These are phyloP conservation scores for Mayetiola destructor DNA, from an alignment of 2,888 invertebrate genomes.

Conservation along the genomic window DNA sequence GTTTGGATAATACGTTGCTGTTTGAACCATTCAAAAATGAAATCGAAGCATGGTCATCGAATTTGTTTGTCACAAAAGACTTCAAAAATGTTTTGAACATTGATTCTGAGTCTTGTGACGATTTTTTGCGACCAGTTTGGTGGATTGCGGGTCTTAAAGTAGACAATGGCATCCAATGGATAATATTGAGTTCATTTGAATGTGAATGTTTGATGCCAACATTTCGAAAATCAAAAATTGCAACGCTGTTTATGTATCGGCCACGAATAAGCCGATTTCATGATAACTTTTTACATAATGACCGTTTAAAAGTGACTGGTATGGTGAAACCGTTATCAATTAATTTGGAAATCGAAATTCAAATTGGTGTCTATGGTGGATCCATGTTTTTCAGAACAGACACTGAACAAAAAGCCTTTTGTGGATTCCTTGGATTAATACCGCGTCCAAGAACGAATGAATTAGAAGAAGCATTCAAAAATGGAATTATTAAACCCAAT, in stretches of 20 bases:
- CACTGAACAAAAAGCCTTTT: conserved; percentile 1
- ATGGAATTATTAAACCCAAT: not conserved
- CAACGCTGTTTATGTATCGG: not conserved
- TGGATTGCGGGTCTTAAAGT: not conserved
- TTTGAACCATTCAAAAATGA: not conserved
- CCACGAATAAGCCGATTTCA: not conserved
- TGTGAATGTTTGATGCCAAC: not conserved
- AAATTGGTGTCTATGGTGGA: not conserved
- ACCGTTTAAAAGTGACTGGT: not conserved
- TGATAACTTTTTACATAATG: not conserved
- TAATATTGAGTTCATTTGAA: conserved; percentile 6
- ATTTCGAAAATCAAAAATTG: not conserved
- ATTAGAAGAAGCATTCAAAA: not conserved
- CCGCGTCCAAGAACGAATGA: not conserved
- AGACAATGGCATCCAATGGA: not conserved
- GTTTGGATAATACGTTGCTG: not conserved
- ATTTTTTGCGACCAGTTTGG: conserved; percentile 12
- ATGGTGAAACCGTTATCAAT: not conserved
- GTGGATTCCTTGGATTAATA: conserved; percentile 7
- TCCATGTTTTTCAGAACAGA: not conserved
- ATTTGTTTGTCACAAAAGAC: conserved; percentile 5
- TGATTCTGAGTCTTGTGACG: not conserved
- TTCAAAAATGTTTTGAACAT: not conserved
- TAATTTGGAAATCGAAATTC: not conserved
- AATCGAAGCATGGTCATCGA: not conserved